A percentile compares a stretch with the other conserved stretches of the same genome.
phyloP scores from a whole-genome alignment of 2,113 vertebrate species.

The Odontophorus gujanensis region DNA sequence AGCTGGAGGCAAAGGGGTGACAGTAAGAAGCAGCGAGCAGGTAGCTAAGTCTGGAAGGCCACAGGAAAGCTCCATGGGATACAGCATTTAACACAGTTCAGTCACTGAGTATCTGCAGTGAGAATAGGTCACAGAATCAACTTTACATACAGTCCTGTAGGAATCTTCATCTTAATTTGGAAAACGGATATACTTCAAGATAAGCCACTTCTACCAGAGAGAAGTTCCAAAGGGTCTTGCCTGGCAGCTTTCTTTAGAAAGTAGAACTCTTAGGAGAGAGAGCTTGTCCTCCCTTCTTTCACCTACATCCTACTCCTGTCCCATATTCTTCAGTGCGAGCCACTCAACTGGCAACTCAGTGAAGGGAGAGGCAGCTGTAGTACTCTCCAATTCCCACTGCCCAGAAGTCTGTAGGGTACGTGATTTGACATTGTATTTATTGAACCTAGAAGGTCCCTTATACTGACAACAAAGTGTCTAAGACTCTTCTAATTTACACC shows the following conservation, averaged over 20 bases:
- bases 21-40: not conserved
- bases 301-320: not conserved
- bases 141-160: too few species aligned
- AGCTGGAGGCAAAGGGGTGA: not conserved
- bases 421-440: rapidly evolving
- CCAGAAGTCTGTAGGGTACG: not conserved
- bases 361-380: not conserved
- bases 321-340: not conserved
- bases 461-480: not conserved
- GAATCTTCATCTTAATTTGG: not conserved
- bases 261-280: not conserved
- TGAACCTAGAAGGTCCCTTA: not conserved
- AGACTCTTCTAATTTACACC: not conserved
- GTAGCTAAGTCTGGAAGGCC: not conserved
- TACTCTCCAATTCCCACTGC: not conserved
- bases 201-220: not conserved
- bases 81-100: not conserved
- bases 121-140: not conserved
- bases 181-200: not conserved
- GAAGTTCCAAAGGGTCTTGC: not conserved
- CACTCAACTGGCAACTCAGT: not conserved
- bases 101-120: not conserved
- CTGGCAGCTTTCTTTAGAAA: not conserved
- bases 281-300: not conserved
- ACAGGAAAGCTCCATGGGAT: not conserved